phyloP scores from a whole-genome alignment of 2,888 invertebrate genomes.

The Pasiphila rectangulata region DNA sequence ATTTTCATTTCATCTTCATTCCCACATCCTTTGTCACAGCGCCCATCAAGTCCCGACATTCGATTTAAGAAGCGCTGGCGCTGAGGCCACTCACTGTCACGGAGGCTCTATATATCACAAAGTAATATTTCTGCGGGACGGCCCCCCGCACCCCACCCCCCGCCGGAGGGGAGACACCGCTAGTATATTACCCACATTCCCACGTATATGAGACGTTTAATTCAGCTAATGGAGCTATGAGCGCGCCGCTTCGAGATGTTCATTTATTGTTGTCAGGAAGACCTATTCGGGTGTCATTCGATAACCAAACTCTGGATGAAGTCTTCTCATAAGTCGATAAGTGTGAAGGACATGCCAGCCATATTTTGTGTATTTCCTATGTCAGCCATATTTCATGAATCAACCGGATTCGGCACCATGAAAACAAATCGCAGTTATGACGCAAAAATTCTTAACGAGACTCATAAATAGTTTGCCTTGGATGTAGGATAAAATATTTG shows the following conservation, averaged over 20 bases:
- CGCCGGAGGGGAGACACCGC: conserved; percentile 13
- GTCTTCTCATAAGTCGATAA: not conserved
- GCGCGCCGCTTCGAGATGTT: conserved; percentile 37
- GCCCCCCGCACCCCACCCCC: not conserved
- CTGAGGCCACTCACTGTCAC: conserved; percentile 21
- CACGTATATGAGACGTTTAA: conserved; percentile 50
- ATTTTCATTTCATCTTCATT: not conserved
- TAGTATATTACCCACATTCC: conserved; percentile 37
- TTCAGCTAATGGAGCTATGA: conserved; percentile 57
- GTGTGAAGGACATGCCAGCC: not conserved
- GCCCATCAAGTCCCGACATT: conserved; percentile 14
- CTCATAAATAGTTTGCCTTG: no score
- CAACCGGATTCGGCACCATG: no score
- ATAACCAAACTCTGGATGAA: no score
- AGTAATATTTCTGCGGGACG: conserved; percentile 24
- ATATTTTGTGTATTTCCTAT: no score
- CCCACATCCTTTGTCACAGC: conserved; percentile 10
- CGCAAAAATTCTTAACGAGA: no score
- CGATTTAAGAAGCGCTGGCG: conserved; percentile 21
- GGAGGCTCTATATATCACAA: conserved; percentile 23
- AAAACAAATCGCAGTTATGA: no score
- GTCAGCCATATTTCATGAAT: no score
- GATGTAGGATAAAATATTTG: no score
- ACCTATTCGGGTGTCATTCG: conserved; percentile 9
- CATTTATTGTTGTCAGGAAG: conserved; percentile 40